phyloP scores from a whole-genome alignment of 1,140 invertebrate species.

The Ceratosolen fusciceps region DNA sequence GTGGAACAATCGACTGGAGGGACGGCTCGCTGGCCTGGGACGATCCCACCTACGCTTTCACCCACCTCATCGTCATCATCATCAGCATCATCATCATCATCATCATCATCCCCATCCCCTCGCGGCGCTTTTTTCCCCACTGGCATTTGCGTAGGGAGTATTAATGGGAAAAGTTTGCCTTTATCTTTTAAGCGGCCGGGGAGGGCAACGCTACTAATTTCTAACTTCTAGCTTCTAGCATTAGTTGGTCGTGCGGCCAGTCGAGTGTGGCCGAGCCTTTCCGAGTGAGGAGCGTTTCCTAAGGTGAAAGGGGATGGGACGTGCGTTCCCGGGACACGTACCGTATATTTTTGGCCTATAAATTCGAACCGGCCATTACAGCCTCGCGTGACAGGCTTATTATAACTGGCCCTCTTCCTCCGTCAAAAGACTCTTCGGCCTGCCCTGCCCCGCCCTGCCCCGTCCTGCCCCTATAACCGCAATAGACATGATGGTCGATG shows the following conservation, averaged over 20 bases:
- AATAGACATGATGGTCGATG: not conserved
- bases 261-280: not conserved
- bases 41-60: too few relatives aligned
- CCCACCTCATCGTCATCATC: too few relatives aligned
- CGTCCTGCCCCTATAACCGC: not conserved
- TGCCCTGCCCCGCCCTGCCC: conserved; percentile 16
- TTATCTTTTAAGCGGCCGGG: conserved; percentile 72
- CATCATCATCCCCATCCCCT: not conserved
- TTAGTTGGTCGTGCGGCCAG: conserved; percentile 53
- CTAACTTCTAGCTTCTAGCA: conserved; percentile 68
- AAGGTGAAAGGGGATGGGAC: not conserved
- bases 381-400: conserved; percentile 42
- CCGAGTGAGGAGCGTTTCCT: conserved; percentile 1
- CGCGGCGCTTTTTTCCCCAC: conserved; percentile 24
- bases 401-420: conserved; percentile 24
- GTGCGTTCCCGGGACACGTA: conserved; percentile 10
- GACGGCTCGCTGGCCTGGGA: conserved; percentile 59
- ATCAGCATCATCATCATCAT: too few relatives aligned
- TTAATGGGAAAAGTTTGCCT: conserved; percentile 73
- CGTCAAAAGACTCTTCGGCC: conserved; percentile 6
- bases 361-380: conserved; percentile 40
- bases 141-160: conserved; percentile 59
- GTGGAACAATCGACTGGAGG: conserved; percentile 50
- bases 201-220: conserved; percentile 72
- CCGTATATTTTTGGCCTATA: conserved; percentile 41